phyloP scores from a whole-genome alignment of 2,797 vertebrate species.

The Crenuchus spilurus region DNA sequence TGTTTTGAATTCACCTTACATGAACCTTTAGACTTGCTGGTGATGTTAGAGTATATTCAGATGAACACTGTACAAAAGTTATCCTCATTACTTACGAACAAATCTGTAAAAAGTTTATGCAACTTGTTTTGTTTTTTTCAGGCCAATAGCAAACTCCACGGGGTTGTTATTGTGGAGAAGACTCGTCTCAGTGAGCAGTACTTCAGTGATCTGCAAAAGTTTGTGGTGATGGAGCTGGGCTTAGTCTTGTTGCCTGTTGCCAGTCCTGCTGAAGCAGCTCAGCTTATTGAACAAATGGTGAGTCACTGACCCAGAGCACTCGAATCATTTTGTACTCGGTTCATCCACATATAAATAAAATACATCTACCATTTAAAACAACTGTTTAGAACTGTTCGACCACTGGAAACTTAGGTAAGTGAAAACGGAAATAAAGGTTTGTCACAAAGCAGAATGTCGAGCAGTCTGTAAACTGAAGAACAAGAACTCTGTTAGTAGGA shows the following conservation, averaged over 20 bases:
- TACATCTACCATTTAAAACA: background rate
- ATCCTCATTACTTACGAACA: background rate
- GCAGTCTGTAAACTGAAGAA: too few species aligned
- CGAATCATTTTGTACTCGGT: background rate
- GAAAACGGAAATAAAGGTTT: too few species aligned
- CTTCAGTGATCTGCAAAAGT: conserved; percentile 84
- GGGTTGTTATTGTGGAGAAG: conserved; percentile 86
- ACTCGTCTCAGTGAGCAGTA: conserved; percentile 86
- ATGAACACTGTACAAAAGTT: background rate
- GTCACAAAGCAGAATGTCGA: too few species aligned
- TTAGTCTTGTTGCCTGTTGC: conserved; percentile 85
- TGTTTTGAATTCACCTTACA: background rate
- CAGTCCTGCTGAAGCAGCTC: conserved; percentile 83
- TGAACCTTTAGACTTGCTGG: too few species aligned
- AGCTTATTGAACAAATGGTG: conserved; percentile 87
- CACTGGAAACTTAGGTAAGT: too few species aligned
- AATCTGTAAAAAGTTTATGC: too few species aligned
- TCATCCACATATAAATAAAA: background rate
- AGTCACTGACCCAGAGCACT: conserved; percentile 53
- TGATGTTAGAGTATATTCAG: too few species aligned
- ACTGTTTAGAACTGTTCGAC: too few species aligned
- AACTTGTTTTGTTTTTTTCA: too few species aligned
- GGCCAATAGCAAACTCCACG: conserved; percentile 76
- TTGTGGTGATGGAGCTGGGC: conserved; percentile 88
- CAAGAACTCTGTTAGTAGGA: too few species aligned